These are phyloP conservation scores for Thunnus albacares DNA, from an alignment of 2,797 vertebrate genomes.

Conservation along the genomic window DNA sequence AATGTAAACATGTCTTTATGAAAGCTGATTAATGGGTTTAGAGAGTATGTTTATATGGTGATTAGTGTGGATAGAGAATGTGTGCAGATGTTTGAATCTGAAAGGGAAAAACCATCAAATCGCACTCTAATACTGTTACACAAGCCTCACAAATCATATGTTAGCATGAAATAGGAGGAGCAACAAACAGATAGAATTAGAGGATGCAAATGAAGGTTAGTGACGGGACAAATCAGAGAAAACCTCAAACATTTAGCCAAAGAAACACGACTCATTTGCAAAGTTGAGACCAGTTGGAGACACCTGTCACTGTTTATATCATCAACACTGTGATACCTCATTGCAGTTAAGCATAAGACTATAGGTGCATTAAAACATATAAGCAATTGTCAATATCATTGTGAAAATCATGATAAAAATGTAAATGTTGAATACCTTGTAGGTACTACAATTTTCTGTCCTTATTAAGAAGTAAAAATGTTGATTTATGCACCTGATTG, in stretches of 20 bases:
- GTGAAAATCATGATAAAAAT: not conserved
- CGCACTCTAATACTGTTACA: conserved; percentile 22
- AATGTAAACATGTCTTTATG: conserved; percentile 10
- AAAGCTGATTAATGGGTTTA: conserved; percentile 33
- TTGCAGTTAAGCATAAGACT: not conserved
- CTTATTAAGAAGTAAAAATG: not conserved
- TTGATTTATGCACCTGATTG: not conserved
- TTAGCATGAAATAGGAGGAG: conserved; percentile 12
- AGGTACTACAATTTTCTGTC: not conserved
- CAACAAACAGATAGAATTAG: not conserved
- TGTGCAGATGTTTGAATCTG: conserved; percentile 22
- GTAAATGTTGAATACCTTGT: not conserved
- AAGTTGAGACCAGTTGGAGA: conserved; percentile 16
- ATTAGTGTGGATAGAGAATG: not conserved
- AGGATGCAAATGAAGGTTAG: conserved; percentile 16
- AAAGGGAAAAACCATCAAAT: conserved; percentile 4
- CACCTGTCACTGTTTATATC: conserved; percentile 29
- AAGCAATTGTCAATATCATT: not conserved
- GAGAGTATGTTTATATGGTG: not conserved
- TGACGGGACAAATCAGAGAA: not conserved
- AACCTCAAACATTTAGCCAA: conserved; percentile 2
- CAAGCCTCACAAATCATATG: conserved; percentile 20
- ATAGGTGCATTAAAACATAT: not conserved
- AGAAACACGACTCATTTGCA: not conserved
- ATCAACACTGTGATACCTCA: not conserved